These are phyloP conservation scores for Drosophila pectinifera DNA, from an alignment of 1,140 invertebrate genomes.

Conservation along the genomic window DNA sequence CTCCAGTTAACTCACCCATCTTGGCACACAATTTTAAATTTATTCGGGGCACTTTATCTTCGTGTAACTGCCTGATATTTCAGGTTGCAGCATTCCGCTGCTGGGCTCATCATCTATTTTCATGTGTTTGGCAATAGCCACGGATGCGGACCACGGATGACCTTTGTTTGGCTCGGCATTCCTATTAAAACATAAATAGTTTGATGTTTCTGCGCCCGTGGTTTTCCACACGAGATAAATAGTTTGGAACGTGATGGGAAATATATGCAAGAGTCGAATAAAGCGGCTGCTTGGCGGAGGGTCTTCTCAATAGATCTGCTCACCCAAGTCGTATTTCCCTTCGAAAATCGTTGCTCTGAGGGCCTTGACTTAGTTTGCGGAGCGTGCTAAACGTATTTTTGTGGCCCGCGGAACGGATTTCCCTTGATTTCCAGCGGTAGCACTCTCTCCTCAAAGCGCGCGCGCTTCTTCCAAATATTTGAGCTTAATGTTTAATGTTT, in stretches of 20 bases:
- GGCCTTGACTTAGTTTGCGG: slow-evolving; percentile 49
- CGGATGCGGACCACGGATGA: slow-evolving; percentile 30
- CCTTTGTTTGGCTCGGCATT: slow-evolving; percentile 44
- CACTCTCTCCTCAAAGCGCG: slow-evolving; percentile 6
- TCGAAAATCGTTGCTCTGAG: slow-evolving; percentile 23
- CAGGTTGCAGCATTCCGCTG: slow-evolving; percentile 36
- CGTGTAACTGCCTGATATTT: slow-evolving; percentile 1
- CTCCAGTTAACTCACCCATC: neutral
- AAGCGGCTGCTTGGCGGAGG: slow-evolving; percentile 18
- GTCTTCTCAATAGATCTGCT: slow-evolving; percentile 25
- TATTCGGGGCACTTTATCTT: slow-evolving; percentile 16
- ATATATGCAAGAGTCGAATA: slow-evolving; percentile 35
- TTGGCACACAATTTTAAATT: neutral
- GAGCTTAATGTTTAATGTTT: slow-evolving; percentile 40
- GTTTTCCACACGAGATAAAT: slow-evolving; percentile 48
- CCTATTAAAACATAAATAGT: slow-evolving; percentile 44
- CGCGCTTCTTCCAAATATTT: slow-evolving; percentile 16
- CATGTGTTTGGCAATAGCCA: slow-evolving; percentile 45
- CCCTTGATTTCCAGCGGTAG: slow-evolving; percentile 15
- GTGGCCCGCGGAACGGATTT: slow-evolving; percentile 30
- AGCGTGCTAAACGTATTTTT: slow-evolving; percentile 46
- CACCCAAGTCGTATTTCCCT: slow-evolving; percentile 24
- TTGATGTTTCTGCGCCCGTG: slow-evolving; percentile 31
- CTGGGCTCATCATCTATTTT: slow-evolving; percentile 30
- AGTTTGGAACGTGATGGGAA: slow-evolving; percentile 51